Base-by-base conservation (phyloP, 2,113 vertebrate species). In the Todiramphus chloris region DNA sequence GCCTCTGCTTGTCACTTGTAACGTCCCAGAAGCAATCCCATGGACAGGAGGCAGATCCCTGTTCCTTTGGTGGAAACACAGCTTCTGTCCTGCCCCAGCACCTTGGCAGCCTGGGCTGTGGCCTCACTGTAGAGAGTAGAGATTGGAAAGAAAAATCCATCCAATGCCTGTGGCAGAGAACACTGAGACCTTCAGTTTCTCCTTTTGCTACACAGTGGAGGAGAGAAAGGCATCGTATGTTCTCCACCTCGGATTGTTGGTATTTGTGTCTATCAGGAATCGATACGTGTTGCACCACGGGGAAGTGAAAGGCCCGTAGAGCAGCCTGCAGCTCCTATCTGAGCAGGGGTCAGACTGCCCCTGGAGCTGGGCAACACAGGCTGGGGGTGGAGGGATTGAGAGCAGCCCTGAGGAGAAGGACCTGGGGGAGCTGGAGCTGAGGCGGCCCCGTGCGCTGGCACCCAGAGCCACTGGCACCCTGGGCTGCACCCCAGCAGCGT, bases 201-300 rank as follows among this genome's bases (percentile, higher is more conserved):
- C 18, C 59, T 73, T 87, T 37, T 31, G 31, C 46, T 51, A 6
- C 1, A 0, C 3, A 14, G 31, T 9, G 31, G 53, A 53, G 33
- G n/a, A 41, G 48, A 64, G 55, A 48, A 23, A 1, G 30, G 33
- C 27, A 13, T 83, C 2, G 0, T 1, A 6, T 2, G 4, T 74
- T 86, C 60, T 62, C 55, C 37, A 4, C 13, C 20, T 50, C 50
- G 68, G 68, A 17, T 20, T 9, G 21, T 33, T 60, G 60, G 58
- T 33, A 3, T n/a, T 72, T 35, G 35, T 58, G 27, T 14, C 35
- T 84, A 0, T 78, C 25, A 17, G 88, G 58, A 85, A 14, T 14
- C 0, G 6, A 27, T 43, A 8, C 0, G 0, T 55, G 11, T 37
- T 16, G 1, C 48, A 33, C 9, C 25, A 18, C 67, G 67, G 73